These are phyloP conservation scores for Galleria mellonella DNA, from an alignment of 1,140 invertebrate genomes.

Conservation along the genomic window DNA sequence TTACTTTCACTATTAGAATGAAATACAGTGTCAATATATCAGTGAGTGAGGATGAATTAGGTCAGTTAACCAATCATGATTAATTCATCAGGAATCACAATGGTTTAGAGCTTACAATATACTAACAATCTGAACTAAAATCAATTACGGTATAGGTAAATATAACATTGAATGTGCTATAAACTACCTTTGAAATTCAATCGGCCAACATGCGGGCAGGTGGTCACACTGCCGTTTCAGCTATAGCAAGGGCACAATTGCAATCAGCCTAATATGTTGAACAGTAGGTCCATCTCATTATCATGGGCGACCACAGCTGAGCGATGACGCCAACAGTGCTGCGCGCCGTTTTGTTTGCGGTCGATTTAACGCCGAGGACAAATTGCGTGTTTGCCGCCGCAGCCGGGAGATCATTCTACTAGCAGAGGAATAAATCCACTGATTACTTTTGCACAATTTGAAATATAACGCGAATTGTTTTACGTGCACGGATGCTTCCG, in stretches of 20 bases:
- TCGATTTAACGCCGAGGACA: slow-evolving; percentile 68
- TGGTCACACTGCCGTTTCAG: slow-evolving; percentile 21
- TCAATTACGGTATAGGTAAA: too few relatives aligned
- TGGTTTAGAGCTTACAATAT: too few relatives aligned
- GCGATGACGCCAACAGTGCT: slow-evolving; percentile 43
- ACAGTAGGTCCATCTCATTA: slow-evolving; percentile 71
- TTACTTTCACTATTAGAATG: too few relatives aligned
- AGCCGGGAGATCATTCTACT: slow-evolving; percentile 54
- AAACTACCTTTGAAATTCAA: slow-evolving; percentile 15
- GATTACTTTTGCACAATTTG: slow-evolving; percentile 60
- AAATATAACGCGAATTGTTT: slow-evolving; percentile 45
- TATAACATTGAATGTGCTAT: too few relatives aligned
- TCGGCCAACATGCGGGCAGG: slow-evolving; percentile 19
- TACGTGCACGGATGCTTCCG: slow-evolving; percentile 3
- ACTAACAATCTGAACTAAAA: too few relatives aligned
- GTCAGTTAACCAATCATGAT: too few relatives aligned
- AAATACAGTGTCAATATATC: too few relatives aligned
- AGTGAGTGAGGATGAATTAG: too few relatives aligned
- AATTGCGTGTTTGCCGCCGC: slow-evolving; percentile 68
- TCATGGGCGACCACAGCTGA: slow-evolving; percentile 69
- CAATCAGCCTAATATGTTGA: slow-evolving; percentile 72
- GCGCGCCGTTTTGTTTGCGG: slow-evolving; percentile 67
- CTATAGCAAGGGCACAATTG: slow-evolving; percentile 41
- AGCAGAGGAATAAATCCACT: slow-evolving; percentile 43
- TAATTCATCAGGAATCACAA: too few relatives aligned